These are phyloP conservation scores for Rana temporaria DNA, from an alignment of 2,113 vertebrate genomes.

Conservation along the genomic window DNA sequence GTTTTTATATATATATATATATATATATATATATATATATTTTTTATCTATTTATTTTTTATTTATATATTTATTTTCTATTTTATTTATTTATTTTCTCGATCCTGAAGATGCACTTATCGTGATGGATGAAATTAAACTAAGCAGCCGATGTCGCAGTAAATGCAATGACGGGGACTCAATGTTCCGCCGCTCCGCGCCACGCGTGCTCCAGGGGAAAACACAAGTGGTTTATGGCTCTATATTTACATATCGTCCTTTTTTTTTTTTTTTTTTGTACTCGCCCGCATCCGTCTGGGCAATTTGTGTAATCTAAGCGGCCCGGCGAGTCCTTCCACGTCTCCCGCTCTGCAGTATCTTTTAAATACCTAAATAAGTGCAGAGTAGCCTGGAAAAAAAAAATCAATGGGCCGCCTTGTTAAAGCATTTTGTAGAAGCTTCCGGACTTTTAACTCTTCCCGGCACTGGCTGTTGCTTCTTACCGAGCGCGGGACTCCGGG, in stretches of 20 bases:
- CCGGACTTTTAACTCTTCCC: background rate
- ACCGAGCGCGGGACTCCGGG: background rate
- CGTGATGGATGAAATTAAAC: constrained; percentile 35
- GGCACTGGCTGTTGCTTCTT: background rate
- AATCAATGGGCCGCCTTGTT: background rate
- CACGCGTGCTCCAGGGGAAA: background rate
- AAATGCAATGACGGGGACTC: constrained; percentile 14
- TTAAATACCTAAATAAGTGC: constrained; percentile 27
- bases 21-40: too few species aligned
- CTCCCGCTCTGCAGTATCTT: constrained; percentile 1
- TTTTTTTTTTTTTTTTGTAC: too few species aligned
- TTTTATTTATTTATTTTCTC: constrained; percentile 35
- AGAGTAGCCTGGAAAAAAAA: background rate
- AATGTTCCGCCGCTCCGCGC: constrained; percentile 1
- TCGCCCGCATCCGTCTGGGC: constrained; percentile 22
- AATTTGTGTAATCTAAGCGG: constrained; percentile 18
- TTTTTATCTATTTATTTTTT: too few species aligned
- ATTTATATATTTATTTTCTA: too few species aligned
- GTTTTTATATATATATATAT: too few species aligned
- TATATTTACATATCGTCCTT: constrained; percentile 25
- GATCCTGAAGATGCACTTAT: constrained; percentile 46
- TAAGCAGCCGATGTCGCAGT: background rate
- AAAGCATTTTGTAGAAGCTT: background rate
- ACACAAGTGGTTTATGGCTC: background rate
- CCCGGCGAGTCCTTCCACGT: background rate